A percentile compares a stretch with the other conserved stretches of the same genome.
Evolutionary conservation across 2,113 vertebrate genomes (phyloP).

Genomic region (Neodon shergylaensis): DNA sequence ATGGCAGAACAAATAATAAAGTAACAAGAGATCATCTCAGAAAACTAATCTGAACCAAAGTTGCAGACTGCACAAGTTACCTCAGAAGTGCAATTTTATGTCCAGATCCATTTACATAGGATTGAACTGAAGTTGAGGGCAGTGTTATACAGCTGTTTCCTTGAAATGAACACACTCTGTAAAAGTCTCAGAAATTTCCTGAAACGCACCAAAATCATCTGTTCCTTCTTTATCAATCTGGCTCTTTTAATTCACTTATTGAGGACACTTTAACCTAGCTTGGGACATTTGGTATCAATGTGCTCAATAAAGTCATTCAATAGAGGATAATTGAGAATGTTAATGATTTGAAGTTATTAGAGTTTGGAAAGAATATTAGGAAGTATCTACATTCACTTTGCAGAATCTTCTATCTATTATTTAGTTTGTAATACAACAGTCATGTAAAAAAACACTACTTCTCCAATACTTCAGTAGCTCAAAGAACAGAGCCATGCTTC

Average conservation of each 20-base stretch:
- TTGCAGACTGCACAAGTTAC: neutral
- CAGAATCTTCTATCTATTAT: neutral
- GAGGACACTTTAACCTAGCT: neutral
- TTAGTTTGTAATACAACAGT: neutral
- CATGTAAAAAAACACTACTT: neutral
- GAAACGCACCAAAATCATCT: neutral
- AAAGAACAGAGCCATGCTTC: neutral
- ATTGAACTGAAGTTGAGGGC: neutral
- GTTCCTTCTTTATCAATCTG: neutral
- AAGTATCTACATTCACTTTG: neutral
- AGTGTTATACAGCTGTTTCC: neutral
- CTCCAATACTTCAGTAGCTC: neutral
- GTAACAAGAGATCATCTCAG: neutral
- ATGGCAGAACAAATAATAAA: neutral
- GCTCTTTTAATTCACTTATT: neutral
- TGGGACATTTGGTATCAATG: neutral
- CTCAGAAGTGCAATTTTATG: conserved; percentile 27
- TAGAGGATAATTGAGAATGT: neutral
- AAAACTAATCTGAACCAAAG: neutral
- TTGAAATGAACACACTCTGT: neutral
- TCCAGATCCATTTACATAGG: neutral
- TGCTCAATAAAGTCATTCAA: too few species aligned
- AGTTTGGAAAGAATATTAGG: neutral
- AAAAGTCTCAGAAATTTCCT: neutral
- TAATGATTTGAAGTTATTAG: neutral